These are phyloP conservation scores for Brienomyrus longianalis DNA, from an alignment of 2,113 vertebrate genomes.

Conservation along the genomic window DNA sequence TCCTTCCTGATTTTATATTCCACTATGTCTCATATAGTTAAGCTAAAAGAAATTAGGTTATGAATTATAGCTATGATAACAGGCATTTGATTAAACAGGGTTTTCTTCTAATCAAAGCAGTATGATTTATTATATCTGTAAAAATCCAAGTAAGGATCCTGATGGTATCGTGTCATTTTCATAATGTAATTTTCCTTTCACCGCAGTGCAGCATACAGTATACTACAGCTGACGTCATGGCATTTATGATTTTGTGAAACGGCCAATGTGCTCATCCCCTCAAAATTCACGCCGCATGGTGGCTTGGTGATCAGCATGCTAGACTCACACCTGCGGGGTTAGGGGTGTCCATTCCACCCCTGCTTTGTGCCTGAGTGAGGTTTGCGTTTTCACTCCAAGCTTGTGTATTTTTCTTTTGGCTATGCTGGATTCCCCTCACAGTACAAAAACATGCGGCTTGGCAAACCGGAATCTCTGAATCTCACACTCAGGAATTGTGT, in stretches of 20 bases:
- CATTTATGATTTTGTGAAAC: background rate
- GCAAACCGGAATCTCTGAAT: background rate
- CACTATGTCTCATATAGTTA: slow-evolving; percentile 32
- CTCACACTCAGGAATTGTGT: background rate
- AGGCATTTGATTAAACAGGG: slow-evolving; percentile 38
- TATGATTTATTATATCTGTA: slow-evolving; percentile 38
- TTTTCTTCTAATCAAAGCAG: slow-evolving; percentile 38
- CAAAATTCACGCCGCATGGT: background rate
- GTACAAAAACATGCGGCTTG: background rate
- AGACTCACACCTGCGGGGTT: background rate
- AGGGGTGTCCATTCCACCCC: background rate
- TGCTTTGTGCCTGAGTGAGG: background rate
- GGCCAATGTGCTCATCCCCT: background rate
- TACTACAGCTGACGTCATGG: background rate
- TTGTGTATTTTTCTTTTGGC: background rate
- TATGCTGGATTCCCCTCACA: background rate
- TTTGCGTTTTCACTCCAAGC: background rate
- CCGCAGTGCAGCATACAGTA: background rate
- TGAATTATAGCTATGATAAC: slow-evolving; percentile 53
- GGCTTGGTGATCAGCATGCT: background rate
- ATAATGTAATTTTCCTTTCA: slow-evolving; percentile 44
- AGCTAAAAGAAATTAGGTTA: slow-evolving; percentile 42
- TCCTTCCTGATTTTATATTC: slow-evolving; percentile 31
- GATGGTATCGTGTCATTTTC: slow-evolving; percentile 48
- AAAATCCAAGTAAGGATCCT: slow-evolving; percentile 14